Conservation (phyloP, 2,113 vertebrate species). For the Leiothrix lutea region DNA sequence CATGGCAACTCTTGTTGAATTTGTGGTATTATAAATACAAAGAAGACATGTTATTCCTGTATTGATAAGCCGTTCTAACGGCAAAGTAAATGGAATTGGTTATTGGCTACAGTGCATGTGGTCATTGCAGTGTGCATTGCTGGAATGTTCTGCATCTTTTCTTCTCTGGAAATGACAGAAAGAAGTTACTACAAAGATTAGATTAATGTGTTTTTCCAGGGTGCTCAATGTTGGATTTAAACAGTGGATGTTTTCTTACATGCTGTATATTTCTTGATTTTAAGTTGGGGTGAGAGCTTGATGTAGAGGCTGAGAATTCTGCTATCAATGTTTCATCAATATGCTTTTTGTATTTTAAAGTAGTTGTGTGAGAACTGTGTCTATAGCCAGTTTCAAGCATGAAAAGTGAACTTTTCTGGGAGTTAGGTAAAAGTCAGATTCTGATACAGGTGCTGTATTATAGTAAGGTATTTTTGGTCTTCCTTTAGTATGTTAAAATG, state of each 20-base stretch:
- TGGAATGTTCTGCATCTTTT: neutral
- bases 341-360: neutral
- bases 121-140: neutral
- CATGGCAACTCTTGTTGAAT: neutral
- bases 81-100: neutral
- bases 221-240: neutral
- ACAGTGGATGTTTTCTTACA: neutral
- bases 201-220: neutral
- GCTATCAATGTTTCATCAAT: neutral
- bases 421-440: neutral
- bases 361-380: neutral
- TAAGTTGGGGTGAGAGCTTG: neutral
- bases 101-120: neutral
- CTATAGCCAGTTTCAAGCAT: neutral
- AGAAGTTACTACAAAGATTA: neutral
- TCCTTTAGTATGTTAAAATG: neutral
- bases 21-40: neutral
- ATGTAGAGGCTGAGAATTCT: neutral
- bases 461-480: neutral
- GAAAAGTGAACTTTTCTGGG: neutral
- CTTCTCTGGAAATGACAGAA: neutral
- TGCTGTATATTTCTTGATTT: neutral
- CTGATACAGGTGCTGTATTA: neutral
- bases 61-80: neutral
- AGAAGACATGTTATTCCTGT: neutral